These are phyloP conservation scores for Gallinago jamesoni DNA, from an alignment of 2,113 vertebrate genomes.

Conservation along the genomic window DNA sequence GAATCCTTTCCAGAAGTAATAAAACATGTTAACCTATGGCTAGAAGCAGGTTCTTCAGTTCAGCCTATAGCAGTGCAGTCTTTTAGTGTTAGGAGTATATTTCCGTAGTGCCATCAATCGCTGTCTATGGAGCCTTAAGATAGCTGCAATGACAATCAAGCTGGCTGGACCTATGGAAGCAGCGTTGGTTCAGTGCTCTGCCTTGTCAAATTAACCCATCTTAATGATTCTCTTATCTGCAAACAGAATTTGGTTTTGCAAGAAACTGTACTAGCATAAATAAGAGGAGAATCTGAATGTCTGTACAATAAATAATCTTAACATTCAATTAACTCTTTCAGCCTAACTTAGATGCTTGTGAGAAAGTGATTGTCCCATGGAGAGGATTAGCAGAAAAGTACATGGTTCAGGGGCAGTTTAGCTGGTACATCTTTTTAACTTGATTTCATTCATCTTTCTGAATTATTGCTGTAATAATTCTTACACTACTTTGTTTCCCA, in stretches of 20 bases:
- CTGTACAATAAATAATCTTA: background rate
- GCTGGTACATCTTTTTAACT: background rate
- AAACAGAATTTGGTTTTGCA: background rate
- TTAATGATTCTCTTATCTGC: background rate
- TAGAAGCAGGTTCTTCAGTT: background rate
- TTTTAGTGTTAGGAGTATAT: background rate
- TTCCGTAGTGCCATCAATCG: background rate
- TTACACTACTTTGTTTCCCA: background rate
- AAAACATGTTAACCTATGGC: background rate
- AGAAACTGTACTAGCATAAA: background rate
- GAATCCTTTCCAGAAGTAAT: background rate
- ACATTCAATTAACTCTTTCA: background rate
- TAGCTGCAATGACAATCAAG: background rate
- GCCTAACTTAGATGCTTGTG: background rate
- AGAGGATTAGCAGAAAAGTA: background rate
- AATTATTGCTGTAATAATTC: background rate
- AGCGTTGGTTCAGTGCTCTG: background rate
- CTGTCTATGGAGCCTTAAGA: background rate
- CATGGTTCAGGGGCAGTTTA: background rate
- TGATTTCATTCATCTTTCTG: background rate
- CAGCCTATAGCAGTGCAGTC: background rate
- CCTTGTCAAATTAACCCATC: background rate
- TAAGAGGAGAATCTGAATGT: background rate
- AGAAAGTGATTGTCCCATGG: background rate
- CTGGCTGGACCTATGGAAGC: background rate